phyloP scores from a whole-genome alignment of 2,113 vertebrate species.

The Callaeas wilsoni region DNA sequence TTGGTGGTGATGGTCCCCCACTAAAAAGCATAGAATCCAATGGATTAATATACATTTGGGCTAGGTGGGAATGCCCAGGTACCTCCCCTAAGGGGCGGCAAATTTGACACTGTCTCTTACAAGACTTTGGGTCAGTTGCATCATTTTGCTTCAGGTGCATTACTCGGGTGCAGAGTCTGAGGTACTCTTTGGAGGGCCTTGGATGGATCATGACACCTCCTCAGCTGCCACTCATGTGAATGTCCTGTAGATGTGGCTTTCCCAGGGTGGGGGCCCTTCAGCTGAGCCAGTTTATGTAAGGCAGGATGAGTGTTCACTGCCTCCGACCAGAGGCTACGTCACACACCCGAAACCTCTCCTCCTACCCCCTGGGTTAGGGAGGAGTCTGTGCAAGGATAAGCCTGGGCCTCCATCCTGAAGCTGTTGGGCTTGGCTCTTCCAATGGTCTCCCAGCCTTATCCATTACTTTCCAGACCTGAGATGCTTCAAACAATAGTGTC shows the following conservation, averaged over 20 bases:
- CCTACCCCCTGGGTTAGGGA: fast-evolving
- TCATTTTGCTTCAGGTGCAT: background rate
- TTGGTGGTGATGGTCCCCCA: no score
- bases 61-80: background rate
- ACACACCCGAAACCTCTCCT: background rate
- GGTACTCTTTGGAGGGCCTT: background rate
- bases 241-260: background rate
- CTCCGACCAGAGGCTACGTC: background rate
- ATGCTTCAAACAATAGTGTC: background rate
- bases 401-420: background rate
- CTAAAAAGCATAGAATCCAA: background rate
- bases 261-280: background rate
- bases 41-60: background rate
- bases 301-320: fast-evolving
- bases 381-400: background rate
- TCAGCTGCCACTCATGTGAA: background rate
- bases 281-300: background rate
- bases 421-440: background rate
- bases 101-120: background rate
- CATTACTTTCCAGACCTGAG: background rate
- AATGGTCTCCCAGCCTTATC: background rate
- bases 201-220: background rate
- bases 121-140: background rate
- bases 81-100: background rate
- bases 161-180: background rate